Percentiles rank a stretch among this genome's conserved stretches.
phyloP scores from a whole-genome alignment of 2,888 invertebrate genomes.

The Lymantria dispar region DNA sequence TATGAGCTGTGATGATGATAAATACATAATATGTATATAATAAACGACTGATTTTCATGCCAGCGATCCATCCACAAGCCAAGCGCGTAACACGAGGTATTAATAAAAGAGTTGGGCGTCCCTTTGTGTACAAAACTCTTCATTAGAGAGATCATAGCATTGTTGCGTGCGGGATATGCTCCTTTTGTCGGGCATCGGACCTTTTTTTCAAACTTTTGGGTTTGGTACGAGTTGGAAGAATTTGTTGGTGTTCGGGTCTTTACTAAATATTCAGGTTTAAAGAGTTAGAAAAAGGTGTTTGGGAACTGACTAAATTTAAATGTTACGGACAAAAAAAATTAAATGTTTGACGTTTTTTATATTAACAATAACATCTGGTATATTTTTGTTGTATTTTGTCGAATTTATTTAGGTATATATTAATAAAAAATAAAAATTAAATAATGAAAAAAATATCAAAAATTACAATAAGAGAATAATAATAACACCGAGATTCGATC shows the following conservation, averaged over 20 bases:
- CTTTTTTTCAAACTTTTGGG: slow-evolving; percentile 46
- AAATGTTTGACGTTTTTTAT: no score
- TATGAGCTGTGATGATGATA: no score
- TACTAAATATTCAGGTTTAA: slow-evolving; percentile 1
- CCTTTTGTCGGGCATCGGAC: slow-evolving; percentile 56
- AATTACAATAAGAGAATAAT: no score
- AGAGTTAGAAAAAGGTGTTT: slow-evolving; percentile 14
- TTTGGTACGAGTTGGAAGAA: slow-evolving; percentile 32
- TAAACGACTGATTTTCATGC: slow-evolving; percentile 7
- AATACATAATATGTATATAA: slow-evolving; percentile 1
- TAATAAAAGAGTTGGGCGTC: slow-evolving; percentile 69
- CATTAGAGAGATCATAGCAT: slow-evolving; percentile 77
- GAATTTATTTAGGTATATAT: no score
- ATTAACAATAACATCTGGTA: no score
- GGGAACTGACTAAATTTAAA: background rate
- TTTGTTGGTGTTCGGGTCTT: slow-evolving; percentile 12
- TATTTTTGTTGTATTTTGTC: no score
- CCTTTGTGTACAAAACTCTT: slow-evolving; percentile 79
- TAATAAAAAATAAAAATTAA: no score
- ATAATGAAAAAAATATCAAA: no score
- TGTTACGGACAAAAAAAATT: background rate
- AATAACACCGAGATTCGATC: no score
- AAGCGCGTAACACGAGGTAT: slow-evolving; percentile 55
- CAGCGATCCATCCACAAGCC: slow-evolving; percentile 2
- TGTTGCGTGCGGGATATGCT: slow-evolving; percentile 58